Evolutionary conservation across 2,888 invertebrate species (phyloP).

Genomic region (Drosophila austrosaltans): DNA sequence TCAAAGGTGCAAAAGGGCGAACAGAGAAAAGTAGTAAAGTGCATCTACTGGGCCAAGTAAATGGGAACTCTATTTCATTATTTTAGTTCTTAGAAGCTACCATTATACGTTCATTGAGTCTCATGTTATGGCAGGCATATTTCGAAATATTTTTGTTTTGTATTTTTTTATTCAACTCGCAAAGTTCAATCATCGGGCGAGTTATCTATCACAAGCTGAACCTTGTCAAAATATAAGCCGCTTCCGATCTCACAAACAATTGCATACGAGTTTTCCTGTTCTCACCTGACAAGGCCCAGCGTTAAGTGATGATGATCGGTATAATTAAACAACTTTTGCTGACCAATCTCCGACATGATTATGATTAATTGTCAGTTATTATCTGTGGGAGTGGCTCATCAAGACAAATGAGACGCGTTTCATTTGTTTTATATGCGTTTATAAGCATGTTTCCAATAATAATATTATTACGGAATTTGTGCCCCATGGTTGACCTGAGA

Average conservation of each 20-base stretch:
- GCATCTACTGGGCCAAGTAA: too few relatives aligned
- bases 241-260: conserved; percentile 14
- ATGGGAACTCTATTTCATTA: too few relatives aligned
- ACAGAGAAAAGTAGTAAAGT: too few relatives aligned
- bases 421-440: conserved; percentile 61
- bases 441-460: conserved; percentile 41
- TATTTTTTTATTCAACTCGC: neutral
- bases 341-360: conserved; percentile 25
- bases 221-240: neutral
- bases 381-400: conserved; percentile 51
- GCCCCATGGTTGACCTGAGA: neutral
- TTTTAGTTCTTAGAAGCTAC: too few relatives aligned
- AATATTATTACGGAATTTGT: neutral
- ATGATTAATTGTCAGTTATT: conserved; percentile 62
- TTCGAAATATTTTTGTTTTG: too few relatives aligned
- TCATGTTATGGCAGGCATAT: too few relatives aligned
- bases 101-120: too few relatives aligned
- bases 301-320: conserved; percentile 44
- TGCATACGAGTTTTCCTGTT: conserved; percentile 33
- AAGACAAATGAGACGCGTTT: conserved; percentile 57
- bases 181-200: neutral
- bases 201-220: conserved; percentile 1
- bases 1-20: too few relatives aligned
- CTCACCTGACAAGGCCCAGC: conserved; percentile 36
- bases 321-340: conserved; percentile 21